Evolutionary conservation across 2,113 vertebrate species (phyloP).

Genomic region (Xenopus borealis): DNA sequence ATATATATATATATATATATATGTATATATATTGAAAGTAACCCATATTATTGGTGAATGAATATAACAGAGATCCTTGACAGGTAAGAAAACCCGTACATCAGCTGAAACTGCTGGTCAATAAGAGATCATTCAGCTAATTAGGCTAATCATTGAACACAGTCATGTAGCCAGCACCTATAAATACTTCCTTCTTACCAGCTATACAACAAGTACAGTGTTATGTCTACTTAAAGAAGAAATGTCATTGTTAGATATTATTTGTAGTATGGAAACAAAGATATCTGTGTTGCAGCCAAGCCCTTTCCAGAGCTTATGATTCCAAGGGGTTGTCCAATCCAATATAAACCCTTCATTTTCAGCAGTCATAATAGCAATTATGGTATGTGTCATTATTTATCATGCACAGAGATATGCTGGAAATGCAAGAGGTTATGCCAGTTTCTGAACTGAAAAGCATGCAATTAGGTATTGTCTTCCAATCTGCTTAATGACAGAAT

Average conservation of each 20-base stretch:
- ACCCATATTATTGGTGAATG: no score
- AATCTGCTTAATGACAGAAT: slow-evolving; percentile 1
- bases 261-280: background rate
- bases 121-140: no score
- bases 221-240: background rate
- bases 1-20: no score
- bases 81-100: no score
- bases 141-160: no score
- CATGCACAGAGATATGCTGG: background rate
- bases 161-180: no score
- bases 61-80: no score
- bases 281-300: background rate
- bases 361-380: background rate
- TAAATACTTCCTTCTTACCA: no score
- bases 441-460: background rate
- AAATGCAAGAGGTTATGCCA: background rate
- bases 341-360: background rate
- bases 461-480: background rate
- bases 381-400: background rate
- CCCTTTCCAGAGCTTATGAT: background rate
- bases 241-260: background rate
- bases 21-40: no score
- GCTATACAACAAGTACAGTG: no score
- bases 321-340: background rate
- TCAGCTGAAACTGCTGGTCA: no score